These are phyloP conservation scores for Haliclona indistincta DNA, from an alignment of 37 sponge, comb jelly and placozoan species.

Conservation along the genomic window DNA sequence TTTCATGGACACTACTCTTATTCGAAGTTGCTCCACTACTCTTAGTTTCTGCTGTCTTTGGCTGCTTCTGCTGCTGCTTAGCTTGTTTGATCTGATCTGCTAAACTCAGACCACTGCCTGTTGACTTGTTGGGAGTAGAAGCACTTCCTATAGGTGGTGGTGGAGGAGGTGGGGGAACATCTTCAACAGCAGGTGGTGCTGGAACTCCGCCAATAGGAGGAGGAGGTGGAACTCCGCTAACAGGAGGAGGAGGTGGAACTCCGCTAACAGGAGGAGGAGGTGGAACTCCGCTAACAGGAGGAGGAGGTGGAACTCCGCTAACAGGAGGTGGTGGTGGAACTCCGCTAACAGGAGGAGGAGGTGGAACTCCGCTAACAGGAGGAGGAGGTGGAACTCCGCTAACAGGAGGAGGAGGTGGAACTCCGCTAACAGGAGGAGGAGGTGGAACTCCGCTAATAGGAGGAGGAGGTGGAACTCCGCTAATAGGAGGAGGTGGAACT, in stretches of 20 bases:
- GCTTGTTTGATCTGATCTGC: background rate
- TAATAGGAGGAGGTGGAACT: slow-evolving; percentile 33
- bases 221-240: slow-evolving; percentile 30
- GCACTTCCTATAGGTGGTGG: slow-evolving; percentile 4
- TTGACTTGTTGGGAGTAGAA: background rate
- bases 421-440: no score
- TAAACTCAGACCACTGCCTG: no score
- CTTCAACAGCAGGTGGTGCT: background rate
- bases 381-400: slow-evolving; percentile 22
- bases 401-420: slow-evolving; percentile 39
- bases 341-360: slow-evolving; percentile 48
- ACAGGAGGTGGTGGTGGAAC: slow-evolving; percentile 56
- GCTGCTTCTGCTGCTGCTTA: background rate
- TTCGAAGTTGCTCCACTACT: background rate
- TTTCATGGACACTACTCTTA: background rate
- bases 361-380: slow-evolving; percentile 30
- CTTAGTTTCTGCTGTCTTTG: background rate
- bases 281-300: background rate
- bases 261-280: slow-evolving; percentile 16
- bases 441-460: no score
- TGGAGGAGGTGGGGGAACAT: slow-evolving; percentile 14
- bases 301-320: slow-evolving; percentile 6
- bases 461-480: slow-evolving; percentile 42
- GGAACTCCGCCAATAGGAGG: slow-evolving; percentile 8
- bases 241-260: slow-evolving; percentile 16